Evolutionary conservation across 1,140 invertebrate species (phyloP), one percentile per base, ranked within the genome.

Genomic region (Aphidius gifuensis): DNA sequence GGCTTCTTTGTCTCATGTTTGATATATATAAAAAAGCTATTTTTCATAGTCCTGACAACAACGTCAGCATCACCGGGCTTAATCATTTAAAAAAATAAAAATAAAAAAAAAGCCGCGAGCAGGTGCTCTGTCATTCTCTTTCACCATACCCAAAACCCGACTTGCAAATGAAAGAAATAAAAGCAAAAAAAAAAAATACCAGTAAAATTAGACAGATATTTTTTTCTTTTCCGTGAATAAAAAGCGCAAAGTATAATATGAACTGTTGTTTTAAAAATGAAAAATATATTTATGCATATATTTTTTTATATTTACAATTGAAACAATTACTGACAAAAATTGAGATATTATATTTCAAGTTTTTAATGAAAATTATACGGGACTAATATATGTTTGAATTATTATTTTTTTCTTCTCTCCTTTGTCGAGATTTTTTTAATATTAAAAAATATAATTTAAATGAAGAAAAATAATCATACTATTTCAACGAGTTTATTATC

Each of bases 1-100:
- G 74, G 68, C 54, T 65, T 55, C 68, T 71, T 71, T 72, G 67
- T 69, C 66, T 66, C 64, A 62, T 57, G 64, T 57, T 43, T 32
- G 23, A 32, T 32, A 32, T 32, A 32, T 32, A 64, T 57, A 60
- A 48, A 42, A 44, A 5, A 54, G 51, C 58, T 70, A 76, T 77
- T 76, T 76, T 76, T 77, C 72, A 76, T 74, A 44, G 39, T 60
- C 47, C 58, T 64, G 43, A 9, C 48, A 21, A 40, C 54, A 51
- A 16, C 58, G 57, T 58, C 44, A 54, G 55, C 32, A 48, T 50
- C 61, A 62, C 61, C 66, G 66, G 69, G 23, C 23, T 74, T 75
- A 76, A 77, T 73, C 72, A 76, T 77, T 74, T 74, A 75, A 72
- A 68, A 32, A 32, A 32, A 16, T 16, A 32, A 32, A 32, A 32